These are phyloP conservation scores for Scortum barcoo DNA, from an alignment of 2,113 vertebrate genomes.

Conservation along the genomic window DNA sequence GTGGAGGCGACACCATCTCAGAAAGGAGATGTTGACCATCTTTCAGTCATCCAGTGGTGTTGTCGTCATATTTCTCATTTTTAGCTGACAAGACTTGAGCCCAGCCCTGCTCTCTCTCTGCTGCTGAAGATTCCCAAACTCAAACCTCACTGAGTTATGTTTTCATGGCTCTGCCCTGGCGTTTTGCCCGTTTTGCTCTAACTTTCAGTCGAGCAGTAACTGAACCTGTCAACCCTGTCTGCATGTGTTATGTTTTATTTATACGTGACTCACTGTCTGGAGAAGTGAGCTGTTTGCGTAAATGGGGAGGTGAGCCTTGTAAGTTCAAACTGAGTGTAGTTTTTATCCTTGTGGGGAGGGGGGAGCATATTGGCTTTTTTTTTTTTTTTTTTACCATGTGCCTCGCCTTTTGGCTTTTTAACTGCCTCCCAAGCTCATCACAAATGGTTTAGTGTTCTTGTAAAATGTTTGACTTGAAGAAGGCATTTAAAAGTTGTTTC, in stretches of 20 bases:
- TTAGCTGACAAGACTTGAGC: constrained; percentile 18
- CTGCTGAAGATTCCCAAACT: constrained; percentile 4
- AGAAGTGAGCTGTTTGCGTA: constrained; percentile 22
- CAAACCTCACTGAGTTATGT: constrained; percentile 2
- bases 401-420: neutral
- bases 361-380: neutral
- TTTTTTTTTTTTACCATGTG: constrained; percentile 9
- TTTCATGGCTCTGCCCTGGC: constrained; percentile 11
- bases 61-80: neutral
- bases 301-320: neutral
- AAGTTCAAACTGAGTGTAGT: neutral
- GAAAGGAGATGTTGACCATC: neutral
- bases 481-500: constrained; percentile 13
- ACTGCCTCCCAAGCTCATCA: neutral
- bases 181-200: neutral
- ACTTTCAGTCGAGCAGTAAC: neutral
- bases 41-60: neutral
- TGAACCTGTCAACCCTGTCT: constrained; percentile 15
- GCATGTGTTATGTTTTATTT: constrained; percentile 45
- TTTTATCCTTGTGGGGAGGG: neutral
- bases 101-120: neutral
- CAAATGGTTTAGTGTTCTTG: neutral
- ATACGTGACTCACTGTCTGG: constrained; percentile 20
- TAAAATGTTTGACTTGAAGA: constrained; percentile 28
- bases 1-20: neutral